These are phyloP conservation scores for Hymenopus coronatus DNA, from an alignment of 2,888 invertebrate genomes.

Conservation along the genomic window DNA sequence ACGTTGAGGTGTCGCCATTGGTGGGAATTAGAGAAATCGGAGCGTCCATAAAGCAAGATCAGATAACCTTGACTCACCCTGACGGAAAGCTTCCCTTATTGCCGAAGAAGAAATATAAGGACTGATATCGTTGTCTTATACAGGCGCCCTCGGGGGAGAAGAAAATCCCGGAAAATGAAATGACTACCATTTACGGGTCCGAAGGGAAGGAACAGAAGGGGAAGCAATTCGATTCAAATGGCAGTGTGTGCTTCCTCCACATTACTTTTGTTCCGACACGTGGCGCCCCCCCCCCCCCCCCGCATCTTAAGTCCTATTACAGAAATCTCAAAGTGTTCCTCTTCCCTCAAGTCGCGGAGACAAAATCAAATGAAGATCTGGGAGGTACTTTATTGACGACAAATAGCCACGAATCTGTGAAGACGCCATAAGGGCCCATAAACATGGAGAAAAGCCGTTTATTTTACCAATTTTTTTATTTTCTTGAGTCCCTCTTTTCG, in stretches of 20 bases:
- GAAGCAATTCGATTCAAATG: slow-evolving; percentile 26
- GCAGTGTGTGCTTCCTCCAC: neutral
- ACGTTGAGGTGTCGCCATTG: no score
- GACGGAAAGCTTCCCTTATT: neutral
- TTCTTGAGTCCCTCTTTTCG: neutral
- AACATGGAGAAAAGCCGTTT: neutral
- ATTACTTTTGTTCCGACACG: slow-evolving; percentile 13
- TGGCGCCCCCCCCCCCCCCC: neutral
- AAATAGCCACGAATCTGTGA: slow-evolving; percentile 11
- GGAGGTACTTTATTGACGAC: slow-evolving; percentile 5
- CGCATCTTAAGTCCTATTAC: neutral
- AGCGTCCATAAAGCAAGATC: neutral
- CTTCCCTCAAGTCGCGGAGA: neutral
- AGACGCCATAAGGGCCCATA: neutral
- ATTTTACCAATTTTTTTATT: neutral
- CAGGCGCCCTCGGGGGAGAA: neutral
- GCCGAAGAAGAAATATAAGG: neutral
- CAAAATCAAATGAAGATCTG: slow-evolving; percentile 16
- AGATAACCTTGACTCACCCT: neutral
- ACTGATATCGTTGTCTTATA: neutral
- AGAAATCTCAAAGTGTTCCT: neutral
- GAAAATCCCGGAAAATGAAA: slow-evolving; percentile 22
- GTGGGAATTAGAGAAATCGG: no score
- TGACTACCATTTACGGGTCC: slow-evolving; percentile 22
- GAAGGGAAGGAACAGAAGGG: slow-evolving; percentile 1